A percentile compares a stretch with the other conserved stretches of the same genome.
These are phyloP conservation scores for Tragelaphus scriptus DNA, from an alignment of 2,113 vertebrate species.

Conservation along the genomic window DNA sequence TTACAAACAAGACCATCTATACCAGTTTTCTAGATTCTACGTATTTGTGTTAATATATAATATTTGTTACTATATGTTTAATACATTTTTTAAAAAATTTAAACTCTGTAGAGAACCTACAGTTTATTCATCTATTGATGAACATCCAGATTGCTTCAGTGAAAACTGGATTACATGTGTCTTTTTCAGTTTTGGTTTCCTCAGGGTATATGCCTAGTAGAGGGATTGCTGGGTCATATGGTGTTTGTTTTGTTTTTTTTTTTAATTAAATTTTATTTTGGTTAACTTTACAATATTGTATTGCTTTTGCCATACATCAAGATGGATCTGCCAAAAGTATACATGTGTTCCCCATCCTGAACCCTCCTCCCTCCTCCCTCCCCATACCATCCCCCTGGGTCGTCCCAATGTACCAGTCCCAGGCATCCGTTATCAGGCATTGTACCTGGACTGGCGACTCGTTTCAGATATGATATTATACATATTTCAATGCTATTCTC, in stretches of 20 bases:
- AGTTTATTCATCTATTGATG: not conserved
- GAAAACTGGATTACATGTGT: not conserved
- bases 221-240: not conserved
- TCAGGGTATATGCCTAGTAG: not conserved
- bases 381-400: no score
- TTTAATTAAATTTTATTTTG: no score
- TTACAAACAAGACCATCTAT: not conserved
- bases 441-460: no score
- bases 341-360: no score
- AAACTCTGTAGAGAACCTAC: not conserved
- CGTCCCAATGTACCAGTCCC: no score
- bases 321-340: no score
- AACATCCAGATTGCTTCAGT: not conserved
- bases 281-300: no score
- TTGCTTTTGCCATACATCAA: no score
- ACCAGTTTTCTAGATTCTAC: not conserved
- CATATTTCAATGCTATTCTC: no score
- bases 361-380: no score
- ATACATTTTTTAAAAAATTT: not conserved
- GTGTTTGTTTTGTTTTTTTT: not conserved
- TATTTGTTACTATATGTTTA: not conserved
- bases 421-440: no score
- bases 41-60: not conserved
- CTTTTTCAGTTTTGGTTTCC: not conserved
- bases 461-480: no score